phyloP scores from a whole-genome alignment of 2,888 invertebrate species.

The Agrochola macilenta region DNA sequence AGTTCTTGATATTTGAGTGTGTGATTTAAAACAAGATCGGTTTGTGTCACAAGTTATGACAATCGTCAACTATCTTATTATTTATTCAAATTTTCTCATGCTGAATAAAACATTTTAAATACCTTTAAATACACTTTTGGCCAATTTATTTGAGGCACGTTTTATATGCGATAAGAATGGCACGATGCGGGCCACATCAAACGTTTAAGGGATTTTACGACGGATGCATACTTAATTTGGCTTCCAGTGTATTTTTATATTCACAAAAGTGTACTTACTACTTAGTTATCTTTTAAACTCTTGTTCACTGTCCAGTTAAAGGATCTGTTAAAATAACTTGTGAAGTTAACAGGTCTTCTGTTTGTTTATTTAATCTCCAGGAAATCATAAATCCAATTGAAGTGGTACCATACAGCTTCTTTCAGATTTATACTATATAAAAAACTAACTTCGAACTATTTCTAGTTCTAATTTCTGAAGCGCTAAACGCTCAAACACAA shows the following conservation, averaged over 20 bases:
- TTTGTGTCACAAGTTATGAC: no score
- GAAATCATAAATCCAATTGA: background rate
- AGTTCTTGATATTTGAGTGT: no score
- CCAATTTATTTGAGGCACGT: conserved; percentile 68
- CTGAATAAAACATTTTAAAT: background rate
- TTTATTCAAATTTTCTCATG: background rate
- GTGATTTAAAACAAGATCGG: no score
- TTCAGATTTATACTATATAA: background rate
- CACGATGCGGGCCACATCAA: conserved; percentile 65
- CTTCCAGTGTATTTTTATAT: conserved; percentile 55
- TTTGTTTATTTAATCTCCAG: background rate
- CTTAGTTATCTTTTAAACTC: conserved; percentile 21
- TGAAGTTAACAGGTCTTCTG: no score
- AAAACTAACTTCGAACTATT: background rate
- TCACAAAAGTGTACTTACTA: conserved; percentile 36
- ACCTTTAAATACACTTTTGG: conserved; percentile 47
- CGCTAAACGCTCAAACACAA: background rate
- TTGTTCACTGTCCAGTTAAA: background rate
- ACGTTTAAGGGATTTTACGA: conserved; percentile 66
- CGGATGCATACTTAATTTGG: conserved; percentile 67
- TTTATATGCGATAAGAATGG: conserved; percentile 60
- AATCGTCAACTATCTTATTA: no score
- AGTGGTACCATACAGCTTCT: background rate
- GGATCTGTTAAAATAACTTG: background rate
- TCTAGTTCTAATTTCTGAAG: background rate